phyloP scores from a whole-genome alignment of 2,888 invertebrate species.

The Melieria crassipennis region DNA sequence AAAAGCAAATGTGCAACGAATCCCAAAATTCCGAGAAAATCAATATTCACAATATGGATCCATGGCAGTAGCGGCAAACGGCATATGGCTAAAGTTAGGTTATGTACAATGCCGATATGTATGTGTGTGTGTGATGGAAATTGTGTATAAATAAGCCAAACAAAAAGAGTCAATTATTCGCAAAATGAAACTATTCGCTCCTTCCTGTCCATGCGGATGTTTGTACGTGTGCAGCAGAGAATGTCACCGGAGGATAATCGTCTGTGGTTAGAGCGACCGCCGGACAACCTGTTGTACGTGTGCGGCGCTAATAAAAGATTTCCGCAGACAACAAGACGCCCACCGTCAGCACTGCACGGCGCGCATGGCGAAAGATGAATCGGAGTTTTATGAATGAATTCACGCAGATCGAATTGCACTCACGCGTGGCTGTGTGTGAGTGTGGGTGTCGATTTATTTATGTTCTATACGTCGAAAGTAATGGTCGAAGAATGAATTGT shows the following conservation, averaged over 20 bases:
- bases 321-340: conserved; percentile 45
- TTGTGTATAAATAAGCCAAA: not conserved
- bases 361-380: too few species aligned
- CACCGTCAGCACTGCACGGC: not conserved
- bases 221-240: not conserved
- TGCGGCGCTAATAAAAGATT: conserved; percentile 37
- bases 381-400: too few species aligned
- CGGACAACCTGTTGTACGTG: conserved; percentile 54
- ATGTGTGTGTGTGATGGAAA: not conserved
- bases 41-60: not conserved
- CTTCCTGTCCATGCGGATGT: not conserved
- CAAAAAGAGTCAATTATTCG: conserved; percentile 1
- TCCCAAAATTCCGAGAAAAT: not conserved
- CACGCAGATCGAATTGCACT: too few species aligned
- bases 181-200: not conserved
- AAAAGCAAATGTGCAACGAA: not conserved
- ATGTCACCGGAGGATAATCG: conserved; percentile 50
- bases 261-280: conserved; percentile 46
- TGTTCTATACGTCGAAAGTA: too few species aligned
- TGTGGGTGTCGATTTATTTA: too few species aligned
- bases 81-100: not conserved
- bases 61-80: not conserved
- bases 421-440: too few species aligned
- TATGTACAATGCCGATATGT: too few species aligned
- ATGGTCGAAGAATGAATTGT: too few species aligned